Evolutionary conservation across 2,888 invertebrate genomes (phyloP), one percentile per base, ranked within the genome.

Genomic region (Choristoneura rosaceana): DNA sequence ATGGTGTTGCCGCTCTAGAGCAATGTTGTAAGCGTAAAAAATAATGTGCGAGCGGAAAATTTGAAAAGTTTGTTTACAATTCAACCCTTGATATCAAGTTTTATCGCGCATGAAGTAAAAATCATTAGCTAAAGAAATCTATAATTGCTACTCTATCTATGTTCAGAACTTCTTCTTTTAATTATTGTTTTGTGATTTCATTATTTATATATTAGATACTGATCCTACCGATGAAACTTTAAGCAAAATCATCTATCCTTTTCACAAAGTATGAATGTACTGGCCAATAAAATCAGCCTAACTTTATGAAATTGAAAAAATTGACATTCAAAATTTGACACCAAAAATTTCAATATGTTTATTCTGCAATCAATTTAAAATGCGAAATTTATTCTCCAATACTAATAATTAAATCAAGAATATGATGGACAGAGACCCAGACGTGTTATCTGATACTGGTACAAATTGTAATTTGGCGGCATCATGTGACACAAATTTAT

Each of bases 371-470:
- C 79, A 80, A 82, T 82, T 84, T 85, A 88, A 89, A 88, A 84
- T 87, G 85, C 74, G 77, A 78, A 65, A 75, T 75, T 71, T 70
- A 74, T 74, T 76, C 75, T 78, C 61, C 38, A 80, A 76, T 63
- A 62, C 47, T 58, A 73, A 79, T 78, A 80, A 78, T 15, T 25
- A 14, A 45, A 62, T 62, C 14, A 43, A 75, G 77, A 79, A 76
- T 80, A 85, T 76, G 75, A 93, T 93, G 93, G 92, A 92, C 76
- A 90, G 91, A 76, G 92, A 92, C 80, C 88, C 88, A 75, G 92
- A 93, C 84, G 82, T 79, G 66, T 81, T 90, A 75, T 91, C 92
- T 74, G 92, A 93, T 76, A 88, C 89, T 68, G 90, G 83, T 63
- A 90, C 90, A 66, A 91, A 89, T 75, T 91, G 90, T 78, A 91